phyloP scores from a whole-genome alignment of 2,888 invertebrate genomes.

The Heteromyza rotundicornis region DNA sequence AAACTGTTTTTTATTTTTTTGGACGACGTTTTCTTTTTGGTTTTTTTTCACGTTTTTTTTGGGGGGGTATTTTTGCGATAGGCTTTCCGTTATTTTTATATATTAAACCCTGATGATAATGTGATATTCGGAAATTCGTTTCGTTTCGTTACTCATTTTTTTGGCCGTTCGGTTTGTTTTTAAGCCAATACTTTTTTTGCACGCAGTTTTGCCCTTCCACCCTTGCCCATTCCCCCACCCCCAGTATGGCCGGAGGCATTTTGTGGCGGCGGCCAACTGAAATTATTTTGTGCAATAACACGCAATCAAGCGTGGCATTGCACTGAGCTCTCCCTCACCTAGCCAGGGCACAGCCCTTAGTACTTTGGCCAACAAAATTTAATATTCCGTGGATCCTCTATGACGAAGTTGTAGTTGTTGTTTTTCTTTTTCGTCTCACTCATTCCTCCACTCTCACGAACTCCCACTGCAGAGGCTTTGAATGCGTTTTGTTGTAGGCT shows the following conservation, averaged over 20 bases:
- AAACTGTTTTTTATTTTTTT: slow-evolving; percentile 7
- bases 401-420: not conserved
- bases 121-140: slow-evolving; percentile 36
- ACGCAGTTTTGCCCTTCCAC: slow-evolving; percentile 17
- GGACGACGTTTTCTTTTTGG: slow-evolving; percentile 11
- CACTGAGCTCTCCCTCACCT: not conserved
- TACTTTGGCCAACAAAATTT: slow-evolving; percentile 18
- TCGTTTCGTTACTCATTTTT: slow-evolving; percentile 32
- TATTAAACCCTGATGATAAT: slow-evolving; percentile 37
- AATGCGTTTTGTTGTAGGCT: not conserved
- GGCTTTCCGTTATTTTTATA: slow-evolving; percentile 23
- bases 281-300: slow-evolving; percentile 32
- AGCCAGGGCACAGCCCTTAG: slow-evolving; percentile 7
- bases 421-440: no score
- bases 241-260: slow-evolving; percentile 27
- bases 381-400: slow-evolving; percentile 18
- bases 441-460: not conserved
- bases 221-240: no score
- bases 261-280: slow-evolving; percentile 25
- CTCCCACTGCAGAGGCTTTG: not conserved
- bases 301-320: slow-evolving; percentile 26
- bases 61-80: slow-evolving; percentile 13
- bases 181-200: slow-evolving; percentile 20
- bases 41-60: slow-evolving; percentile 21
- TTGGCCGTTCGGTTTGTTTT: slow-evolving; percentile 11